Percentiles rank a stretch among this genome's conserved stretches.
phyloP scores from a whole-genome alignment of 2,113 vertebrate genomes.

The Sardina pilchardus region DNA sequence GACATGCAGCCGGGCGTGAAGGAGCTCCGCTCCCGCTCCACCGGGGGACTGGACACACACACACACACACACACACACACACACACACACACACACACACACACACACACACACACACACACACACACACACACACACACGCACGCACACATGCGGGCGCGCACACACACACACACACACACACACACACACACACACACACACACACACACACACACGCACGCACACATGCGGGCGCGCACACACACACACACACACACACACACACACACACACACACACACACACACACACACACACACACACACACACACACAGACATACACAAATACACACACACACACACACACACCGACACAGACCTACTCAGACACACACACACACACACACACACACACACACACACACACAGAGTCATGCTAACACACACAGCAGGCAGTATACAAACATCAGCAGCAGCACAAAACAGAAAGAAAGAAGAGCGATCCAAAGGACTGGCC shows the following conservation, averaged over 20 bases:
- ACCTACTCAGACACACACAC: not conserved
- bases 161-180: not conserved
- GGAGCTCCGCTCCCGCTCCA: not conserved
- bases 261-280: not conserved
- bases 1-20: conserved; percentile 1
- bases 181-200: not conserved
- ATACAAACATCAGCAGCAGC: not conserved
- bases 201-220: not conserved
- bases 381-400: not conserved
- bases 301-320: not conserved
- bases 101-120: not conserved
- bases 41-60: not conserved
- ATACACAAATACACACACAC: not conserved
- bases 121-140: not conserved
- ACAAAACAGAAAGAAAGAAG: not conserved
- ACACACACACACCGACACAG: conserved; percentile 19
- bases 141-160: not conserved
- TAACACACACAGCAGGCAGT: not conserved
- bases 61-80: not conserved
- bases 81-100: not conserved
- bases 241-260: not conserved
- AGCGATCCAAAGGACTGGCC: not conserved
- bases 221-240: not conserved
- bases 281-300: not conserved
- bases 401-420: not conserved